A percentile compares a stretch with the other conserved stretches of the same genome.
phyloP scores from a whole-genome alignment of 2,113 vertebrate species.

The Lasiurus borealis region DNA sequence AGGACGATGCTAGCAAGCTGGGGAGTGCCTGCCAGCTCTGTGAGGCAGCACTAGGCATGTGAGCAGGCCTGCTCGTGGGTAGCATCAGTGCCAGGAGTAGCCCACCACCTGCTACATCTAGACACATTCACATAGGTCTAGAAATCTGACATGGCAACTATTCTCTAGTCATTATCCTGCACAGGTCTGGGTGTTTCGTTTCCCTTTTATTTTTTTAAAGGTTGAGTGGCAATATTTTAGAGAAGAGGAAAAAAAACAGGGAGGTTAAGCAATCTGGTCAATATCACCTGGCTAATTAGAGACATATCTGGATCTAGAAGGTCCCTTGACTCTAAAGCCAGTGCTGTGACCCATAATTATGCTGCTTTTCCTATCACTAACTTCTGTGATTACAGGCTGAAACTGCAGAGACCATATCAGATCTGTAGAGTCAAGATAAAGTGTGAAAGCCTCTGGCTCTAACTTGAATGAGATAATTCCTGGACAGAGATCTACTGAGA shows the following conservation, averaged over 20 bases:
- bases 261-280: constrained; percentile 19
- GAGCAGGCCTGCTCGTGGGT: rapidly evolving
- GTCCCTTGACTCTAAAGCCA: neutral
- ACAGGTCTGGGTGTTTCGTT: neutral
- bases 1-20: rapidly evolving
- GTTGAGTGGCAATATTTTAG: neutral
- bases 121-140: neutral
- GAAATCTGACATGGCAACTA: neutral
- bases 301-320: neutral
- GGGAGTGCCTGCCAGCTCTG: rapidly evolving
- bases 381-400: neutral
- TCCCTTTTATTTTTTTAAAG: neutral
- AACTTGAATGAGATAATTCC: neutral
- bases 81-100: neutral
- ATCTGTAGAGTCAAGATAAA: neutral
- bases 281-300: neutral
- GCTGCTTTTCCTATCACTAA: neutral
- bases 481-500: neutral
- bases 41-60: rapidly evolving
- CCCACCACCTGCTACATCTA: rapidly evolving
- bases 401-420: neutral
- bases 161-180: neutral
- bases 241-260: neutral
- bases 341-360: neutral
- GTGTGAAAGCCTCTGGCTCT: neutral